Evolutionary conservation across 1,140 invertebrate genomes (phyloP), one percentile per base, ranked within the genome.

Genomic region (Meloidogyne chitwoodi): DNA sequence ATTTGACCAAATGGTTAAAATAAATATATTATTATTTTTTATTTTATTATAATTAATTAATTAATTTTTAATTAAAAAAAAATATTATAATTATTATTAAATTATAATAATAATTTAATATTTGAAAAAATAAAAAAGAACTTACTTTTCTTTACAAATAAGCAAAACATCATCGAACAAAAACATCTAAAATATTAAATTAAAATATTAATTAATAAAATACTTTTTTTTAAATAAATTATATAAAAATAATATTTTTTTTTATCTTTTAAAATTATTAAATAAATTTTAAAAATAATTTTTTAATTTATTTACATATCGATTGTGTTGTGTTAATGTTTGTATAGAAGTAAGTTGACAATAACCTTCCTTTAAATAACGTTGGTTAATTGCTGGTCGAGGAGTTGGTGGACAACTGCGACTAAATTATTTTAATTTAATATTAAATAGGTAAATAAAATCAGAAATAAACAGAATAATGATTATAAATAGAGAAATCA

Each of bases 81-180:
- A 6, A n/a, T 16, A n/a, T 22, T 6, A 8, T n/a, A 56, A 56
- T n/a, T n/a, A n/a, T 8, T 38, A 8, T 38, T 6, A 8, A 38
- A 38, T 38, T 38, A 38, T n/a, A n/a, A n/a, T n/a, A n/a, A n/a
- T n/a, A n/a, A n/a, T n/a, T n/a, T n/a, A n/a, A n/a, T n/a, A n/a
- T n/a, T n/a, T n/a, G n/a, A 41, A 41, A 41, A 41, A 41, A 12
- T 41, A 56, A n/a, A n/a, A 56, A 56, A 16, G n/a, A 38, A 85
- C 88, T 88, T 80, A 89, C 88, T 89, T 89, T 81, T 89, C 88
- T 82, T 89, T 89, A 22, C 88, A 88, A 19, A 89, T 84, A 1
- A 89, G 81, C n/a, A 89, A 83, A 16, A 89, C 78, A 73, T 89
- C 88, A 77, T 85, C 88, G 78, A 89, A 89, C 16, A 89, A 85